Evolutionary conservation across 1,140 invertebrate species (phyloP).

Genomic region (Eulimnadia texana): DNA sequence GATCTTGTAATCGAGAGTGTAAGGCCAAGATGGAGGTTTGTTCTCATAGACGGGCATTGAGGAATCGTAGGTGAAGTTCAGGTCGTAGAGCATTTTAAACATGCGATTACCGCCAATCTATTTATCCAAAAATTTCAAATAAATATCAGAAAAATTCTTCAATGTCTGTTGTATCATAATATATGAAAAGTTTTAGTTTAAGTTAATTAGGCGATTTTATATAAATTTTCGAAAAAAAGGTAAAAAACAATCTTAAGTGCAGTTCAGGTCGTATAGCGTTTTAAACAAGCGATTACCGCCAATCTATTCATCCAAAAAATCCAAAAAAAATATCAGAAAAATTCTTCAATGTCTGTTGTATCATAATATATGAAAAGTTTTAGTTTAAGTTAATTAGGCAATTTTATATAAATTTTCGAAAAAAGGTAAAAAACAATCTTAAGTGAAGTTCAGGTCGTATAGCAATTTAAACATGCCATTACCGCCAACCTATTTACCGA

Average conservation of each 20-base stretch:
- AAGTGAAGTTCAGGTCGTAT: slow-evolving; percentile 83
- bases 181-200: no score
- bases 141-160: not conserved
- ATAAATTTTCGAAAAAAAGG: slow-evolving; percentile 26
- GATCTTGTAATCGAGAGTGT: slow-evolving; percentile 77
- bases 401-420: slow-evolving; percentile 49
- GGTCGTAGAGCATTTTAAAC: slow-evolving; percentile 89
- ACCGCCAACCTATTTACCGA: slow-evolving; percentile 49
- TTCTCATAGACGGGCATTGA: slow-evolving; percentile 87
- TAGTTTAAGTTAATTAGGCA: no score
- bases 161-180: not conserved
- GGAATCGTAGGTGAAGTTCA: slow-evolving; percentile 84
- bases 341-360: not conserved
- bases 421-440: slow-evolving; percentile 81
- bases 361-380: no score
- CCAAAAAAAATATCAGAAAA: not conserved
- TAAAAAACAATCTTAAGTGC: slow-evolving; percentile 85
- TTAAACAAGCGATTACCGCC: slow-evolving; percentile 91
- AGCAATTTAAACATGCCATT: slow-evolving; percentile 94
- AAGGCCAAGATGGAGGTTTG: slow-evolving; percentile 77
- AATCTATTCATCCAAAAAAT: slow-evolving; percentile 33
- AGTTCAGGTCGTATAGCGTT: slow-evolving; percentile 85
- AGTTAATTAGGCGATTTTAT: not conserved
- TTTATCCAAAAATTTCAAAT: slow-evolving; percentile 12
- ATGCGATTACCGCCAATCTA: slow-evolving; percentile 81